Percentiles rank a stretch among this genome's conserved stretches.
These are phyloP conservation scores for Rhagoletis zephyria DNA, from an alignment of 1,140 invertebrate species.

Conservation along the genomic window DNA sequence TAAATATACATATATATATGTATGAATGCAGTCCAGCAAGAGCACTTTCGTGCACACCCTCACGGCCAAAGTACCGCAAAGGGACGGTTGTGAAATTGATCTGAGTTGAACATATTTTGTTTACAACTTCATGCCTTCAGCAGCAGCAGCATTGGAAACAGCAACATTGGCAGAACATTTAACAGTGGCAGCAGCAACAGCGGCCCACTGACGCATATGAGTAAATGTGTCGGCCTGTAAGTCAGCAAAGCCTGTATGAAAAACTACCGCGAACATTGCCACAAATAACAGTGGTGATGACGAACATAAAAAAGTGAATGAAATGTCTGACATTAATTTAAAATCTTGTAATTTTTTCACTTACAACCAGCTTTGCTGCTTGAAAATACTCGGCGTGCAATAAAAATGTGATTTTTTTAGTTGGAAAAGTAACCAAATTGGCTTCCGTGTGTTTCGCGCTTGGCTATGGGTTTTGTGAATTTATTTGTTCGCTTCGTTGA, in stretches of 20 bases:
- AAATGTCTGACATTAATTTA: constrained; percentile 39
- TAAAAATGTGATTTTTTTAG: neutral
- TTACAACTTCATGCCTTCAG: constrained; percentile 27
- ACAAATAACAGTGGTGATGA: constrained; percentile 20
- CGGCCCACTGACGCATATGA: neutral
- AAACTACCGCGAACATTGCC: neutral
- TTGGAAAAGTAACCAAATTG: constrained; percentile 17
- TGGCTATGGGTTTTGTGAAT: neutral
- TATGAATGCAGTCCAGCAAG: neutral
- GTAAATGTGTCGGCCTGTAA: neutral
- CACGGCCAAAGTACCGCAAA: neutral
- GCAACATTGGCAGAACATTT: neutral
- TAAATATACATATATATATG: neutral
- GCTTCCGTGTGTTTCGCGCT: neutral
- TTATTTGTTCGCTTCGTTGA: neutral
- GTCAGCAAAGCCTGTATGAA: neutral
- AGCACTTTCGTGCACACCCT: too few species aligned
- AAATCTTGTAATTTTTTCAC: constrained; percentile 39
- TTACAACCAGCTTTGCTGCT: neutral
- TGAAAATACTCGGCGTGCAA: neutral
- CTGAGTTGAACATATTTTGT: constrained; percentile 35
- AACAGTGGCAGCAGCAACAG: constrained; percentile 17
- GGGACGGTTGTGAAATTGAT: constrained; percentile 29
- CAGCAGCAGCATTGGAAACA: neutral
- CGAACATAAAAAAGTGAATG: neutral